Base-by-base conservation (phyloP, 2,113 vertebrate genomes). In the Solenodon paradoxus region DNA sequence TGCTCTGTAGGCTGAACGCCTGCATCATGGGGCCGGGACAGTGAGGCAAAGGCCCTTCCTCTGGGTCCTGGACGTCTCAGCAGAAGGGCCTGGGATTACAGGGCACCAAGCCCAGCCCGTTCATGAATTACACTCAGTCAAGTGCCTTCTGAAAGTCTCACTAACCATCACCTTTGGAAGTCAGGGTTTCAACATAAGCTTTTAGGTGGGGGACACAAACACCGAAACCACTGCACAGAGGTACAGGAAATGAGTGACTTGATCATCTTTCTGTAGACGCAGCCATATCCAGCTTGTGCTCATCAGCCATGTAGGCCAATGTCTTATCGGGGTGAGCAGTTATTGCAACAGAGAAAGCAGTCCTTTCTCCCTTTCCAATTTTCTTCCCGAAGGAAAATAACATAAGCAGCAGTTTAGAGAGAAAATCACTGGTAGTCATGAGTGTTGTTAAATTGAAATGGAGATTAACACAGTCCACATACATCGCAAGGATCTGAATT, bases 191-290 rank as follows among this genome's bases (percentile, higher is more conserved):
- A 66, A 1, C 38, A 1, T 35, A 9, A 24, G 24, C 22, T 47
- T 10, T 55, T 5, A 8, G 15, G 15, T 11, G 45, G 32, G 17
- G 9, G 3, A 32, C 13, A 28, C 32, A 35, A 12, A 42, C 35
- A 45, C 45, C 53, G 10, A 81, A 42, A 57, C 16, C 12, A 68
- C 3, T 61, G 64, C 68, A 75, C 7, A 45, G 4, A 55, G 66
- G 20, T 61, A 6, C 30, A 22, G 40, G 38, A 22, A 19, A 24
- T 7, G 19, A 47, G 71, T 8, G 20, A 35, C 4, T 30, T 28
- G 1, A 3, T 1, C 4, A 5, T 53, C 24, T 9, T 12, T 61
- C 26, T 2, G 15, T 7, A 49, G 40, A 19, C 11, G 40, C 26
- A 3, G 86, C 71, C 71, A 47, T 22, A 5, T 11, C 63, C 17